phyloP scores from a whole-genome alignment of 2,888 invertebrate genomes.

The Vesta saturnalis region DNA sequence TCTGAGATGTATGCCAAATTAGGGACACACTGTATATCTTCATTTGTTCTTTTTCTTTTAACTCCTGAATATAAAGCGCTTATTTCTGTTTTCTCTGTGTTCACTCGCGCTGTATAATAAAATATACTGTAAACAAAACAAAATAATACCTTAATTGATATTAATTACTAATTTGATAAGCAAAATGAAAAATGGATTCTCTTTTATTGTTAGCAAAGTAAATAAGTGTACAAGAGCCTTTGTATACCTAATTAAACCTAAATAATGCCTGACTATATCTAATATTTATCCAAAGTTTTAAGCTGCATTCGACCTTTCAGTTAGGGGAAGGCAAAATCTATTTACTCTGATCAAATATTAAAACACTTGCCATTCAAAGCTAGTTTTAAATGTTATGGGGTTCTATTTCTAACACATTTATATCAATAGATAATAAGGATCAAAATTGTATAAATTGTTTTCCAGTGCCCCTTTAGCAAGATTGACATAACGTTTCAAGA shows the following conservation, averaged over 20 bases:
- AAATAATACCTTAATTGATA: too few species aligned
- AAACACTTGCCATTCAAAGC: conserved; percentile 48
- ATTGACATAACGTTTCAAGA: conserved; percentile 39
- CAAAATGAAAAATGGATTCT: too few species aligned
- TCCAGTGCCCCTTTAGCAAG: conserved; percentile 39
- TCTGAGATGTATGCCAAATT: too few species aligned
- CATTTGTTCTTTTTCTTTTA: too few species aligned
- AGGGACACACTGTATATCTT: too few species aligned
- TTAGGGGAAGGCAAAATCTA: conserved; percentile 51
- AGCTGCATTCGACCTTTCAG: conserved; percentile 43
- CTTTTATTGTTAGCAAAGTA: conserved; percentile 9
- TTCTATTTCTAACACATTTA: conserved; percentile 16
- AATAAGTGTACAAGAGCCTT: conserved; percentile 1
- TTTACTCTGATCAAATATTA: conserved; percentile 56
- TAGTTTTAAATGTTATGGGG: conserved; percentile 34
- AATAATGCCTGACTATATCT: conserved; percentile 19
- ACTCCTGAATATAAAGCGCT: too few species aligned
- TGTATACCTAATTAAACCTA: conserved; percentile 37
- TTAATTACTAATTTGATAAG: too few species aligned
- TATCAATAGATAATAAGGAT: conserved; percentile 14
- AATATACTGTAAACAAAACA: too few species aligned
- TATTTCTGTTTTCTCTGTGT: too few species aligned
- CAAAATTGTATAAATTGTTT: conserved; percentile 28
- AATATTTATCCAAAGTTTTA: conserved; percentile 44
- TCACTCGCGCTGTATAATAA: too few species aligned